Base-by-base conservation (phyloP, 2,797 vertebrate genomes). In the Coreius guichenoti region DNA sequence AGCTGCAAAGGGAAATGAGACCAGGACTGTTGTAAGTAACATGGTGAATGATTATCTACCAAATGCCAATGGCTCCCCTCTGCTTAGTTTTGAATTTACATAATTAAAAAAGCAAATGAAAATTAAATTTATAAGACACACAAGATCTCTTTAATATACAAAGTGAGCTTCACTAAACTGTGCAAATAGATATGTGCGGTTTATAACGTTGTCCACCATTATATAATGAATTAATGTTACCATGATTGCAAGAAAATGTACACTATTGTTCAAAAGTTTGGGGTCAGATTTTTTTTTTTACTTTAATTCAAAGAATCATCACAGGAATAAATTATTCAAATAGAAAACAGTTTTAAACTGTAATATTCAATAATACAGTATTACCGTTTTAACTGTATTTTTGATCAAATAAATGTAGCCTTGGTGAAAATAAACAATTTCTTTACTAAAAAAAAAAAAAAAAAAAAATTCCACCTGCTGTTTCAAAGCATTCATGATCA, bases 1-100 rank as follows among this genome's bases (percentile, higher is more conserved):
- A 54, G 98, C 98, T 99, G 91, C 26, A 85, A 80, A 80, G 29
- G 14, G 16, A 63, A 76, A 9, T 21, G 74, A 81, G 47, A 23
- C 54, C 33, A 39, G 75, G 19, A 14, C 7, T 61, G 68, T 19
- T 33, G 3, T 21, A 43, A 87, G 47, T 16, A 21, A 84, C 8
- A 78, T 31, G 33, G 17, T 67, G 56, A 72, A 11, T 3, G 8
- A 26, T 63, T 21, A 73, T n/a, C 54, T 68, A 19, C 67, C 63
- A 49, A 16, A 33, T 1, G 7, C 29, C 23, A 72, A 11, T 63
- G 39, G 9, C 2, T 83, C 39, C 16, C 26, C 23, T 45, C 39
- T 33, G n/a, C 17, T 49, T 19, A 39, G 31, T 5, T 11, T 7
- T 12, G 54, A 83, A 89, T 72, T 19, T 68, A 73, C 29, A 43